These are phyloP conservation scores for Antitype chi DNA, from an alignment of 2,888 invertebrate genomes.

Conservation along the genomic window DNA sequence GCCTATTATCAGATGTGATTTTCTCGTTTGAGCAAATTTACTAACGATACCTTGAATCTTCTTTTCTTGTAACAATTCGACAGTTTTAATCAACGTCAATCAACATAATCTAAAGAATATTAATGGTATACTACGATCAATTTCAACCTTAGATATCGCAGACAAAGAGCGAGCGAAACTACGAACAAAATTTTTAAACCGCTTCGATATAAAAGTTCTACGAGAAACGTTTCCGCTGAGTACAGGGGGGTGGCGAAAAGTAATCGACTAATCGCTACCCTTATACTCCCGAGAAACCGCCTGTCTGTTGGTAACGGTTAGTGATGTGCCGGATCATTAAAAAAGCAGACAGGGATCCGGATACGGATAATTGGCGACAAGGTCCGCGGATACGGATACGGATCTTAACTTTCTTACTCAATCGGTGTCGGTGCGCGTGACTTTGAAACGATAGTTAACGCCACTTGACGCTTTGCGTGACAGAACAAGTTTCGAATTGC, in stretches of 20 bases:
- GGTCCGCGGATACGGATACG: too few species aligned
- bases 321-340: too few species aligned
- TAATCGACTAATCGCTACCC: slow-evolving; percentile 61
- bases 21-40: slow-evolving; percentile 1
- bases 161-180: slow-evolving; percentile 18
- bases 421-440: too few species aligned
- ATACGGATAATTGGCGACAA: too few species aligned
- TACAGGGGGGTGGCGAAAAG: slow-evolving; percentile 49
- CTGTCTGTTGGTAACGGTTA: slow-evolving; percentile 62
- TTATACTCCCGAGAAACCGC: slow-evolving; percentile 49
- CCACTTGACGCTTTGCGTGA: too few species aligned
- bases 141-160: slow-evolving; percentile 19
- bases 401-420: too few species aligned
- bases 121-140: slow-evolving; percentile 12
- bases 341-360: too few species aligned
- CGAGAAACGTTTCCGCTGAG: slow-evolving; percentile 45
- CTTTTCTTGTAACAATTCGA: slow-evolving; percentile 9
- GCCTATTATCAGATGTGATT: slow-evolving; percentile 2
- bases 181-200: slow-evolving; percentile 31
- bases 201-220: slow-evolving; percentile 53
- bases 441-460: too few species aligned
- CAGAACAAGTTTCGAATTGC: too few species aligned
- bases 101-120: slow-evolving; percentile 12
- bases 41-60: slow-evolving; percentile 1
- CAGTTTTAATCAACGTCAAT: slow-evolving; percentile 33